Evolutionary conservation across 2,888 invertebrate species (phyloP), one percentile per base, ranked within the genome.

Genomic region (Mesochorus sp.): DNA sequence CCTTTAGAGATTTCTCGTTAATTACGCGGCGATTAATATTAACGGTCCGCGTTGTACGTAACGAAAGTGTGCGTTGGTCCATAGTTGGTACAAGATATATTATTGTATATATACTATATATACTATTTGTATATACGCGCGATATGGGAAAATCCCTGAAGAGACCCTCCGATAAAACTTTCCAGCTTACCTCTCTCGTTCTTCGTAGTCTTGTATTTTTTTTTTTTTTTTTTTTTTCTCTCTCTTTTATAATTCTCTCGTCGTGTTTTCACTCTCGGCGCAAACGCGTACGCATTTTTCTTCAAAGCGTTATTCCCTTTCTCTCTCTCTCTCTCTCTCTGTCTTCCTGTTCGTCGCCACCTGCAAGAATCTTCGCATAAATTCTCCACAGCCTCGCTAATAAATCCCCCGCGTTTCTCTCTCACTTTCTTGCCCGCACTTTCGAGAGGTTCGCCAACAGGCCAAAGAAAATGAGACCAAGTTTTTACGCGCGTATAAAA

Each of bases 381-480:
- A 81, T 81, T 80, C 84, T 86, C 81, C 82, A 53, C 81, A 80
- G 85, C 79, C 82, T 80, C 75, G 83, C 86, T 87, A 85, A 88
- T 89, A 89, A 89, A 89, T 89, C 87, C 85, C 85, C 62, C 57
- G 75, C 72, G 75, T 39, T 64, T 70, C 72, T 39, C 47, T 49
- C 44, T 72, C 53, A 42, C 61, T 77, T 72, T 76, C 68, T 44
- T 57, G 31, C 68, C 70, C 28, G 73, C 44, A 57, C 51, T 78
- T 67, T 53, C 34, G 71, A 49, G 42, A n/a, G n/a, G n/a, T n/a
- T 68, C 17, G 3, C 62, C 49, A 49, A 28, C 19, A 51, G 49
- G 67, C 51, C 42, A 61, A 68, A 44, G 59, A 49, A 77, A 72
- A 77, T 67, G 67, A 73, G 64, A 73, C 64, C 19, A 44, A 44